phyloP scores from a whole-genome alignment of 30 jellyfish, hydroid and myxozoan species.

The Euphysa ruthae region DNA sequence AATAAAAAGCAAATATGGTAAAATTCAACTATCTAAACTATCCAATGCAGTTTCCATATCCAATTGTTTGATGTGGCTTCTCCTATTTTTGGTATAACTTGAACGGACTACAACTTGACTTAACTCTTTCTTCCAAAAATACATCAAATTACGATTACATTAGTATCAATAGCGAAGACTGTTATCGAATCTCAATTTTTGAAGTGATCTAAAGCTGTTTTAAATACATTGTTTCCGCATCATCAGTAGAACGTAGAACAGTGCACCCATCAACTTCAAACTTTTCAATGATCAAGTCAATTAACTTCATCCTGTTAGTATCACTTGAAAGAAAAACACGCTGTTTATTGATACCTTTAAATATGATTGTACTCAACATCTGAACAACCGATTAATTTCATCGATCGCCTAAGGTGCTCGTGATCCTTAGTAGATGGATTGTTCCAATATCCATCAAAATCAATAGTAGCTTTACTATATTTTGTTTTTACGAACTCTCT shows the following conservation, averaged over 20 bases:
- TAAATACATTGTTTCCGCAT: background rate
- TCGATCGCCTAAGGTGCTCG: too few species aligned
- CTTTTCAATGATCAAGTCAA: background rate
- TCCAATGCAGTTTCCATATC: background rate
- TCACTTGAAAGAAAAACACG: background rate
- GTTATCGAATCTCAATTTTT: background rate
- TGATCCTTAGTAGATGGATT: too few species aligned
- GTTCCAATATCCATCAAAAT: background rate
- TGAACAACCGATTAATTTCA: too few species aligned
- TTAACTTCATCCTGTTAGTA: too few species aligned
- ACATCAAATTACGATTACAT: background rate
- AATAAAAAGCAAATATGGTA: conserved; percentile 3
- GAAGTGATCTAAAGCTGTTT: background rate
- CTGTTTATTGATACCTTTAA: background rate
- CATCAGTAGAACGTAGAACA: background rate
- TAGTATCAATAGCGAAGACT: background rate
- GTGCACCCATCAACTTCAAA: conserved; percentile 4
- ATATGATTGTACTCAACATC: background rate
- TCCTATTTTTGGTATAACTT: too few species aligned
- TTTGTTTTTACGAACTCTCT: background rate
- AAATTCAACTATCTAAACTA: background rate
- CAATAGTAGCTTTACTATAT: background rate
- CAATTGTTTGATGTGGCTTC: background rate
- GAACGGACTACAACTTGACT: background rate
- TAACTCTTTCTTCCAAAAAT: background rate